A percentile compares a stretch with the other conserved stretches of the same genome.
Conservation (phyloP, 2,797 vertebrate species). For the Spatula versicolor region DNA sequence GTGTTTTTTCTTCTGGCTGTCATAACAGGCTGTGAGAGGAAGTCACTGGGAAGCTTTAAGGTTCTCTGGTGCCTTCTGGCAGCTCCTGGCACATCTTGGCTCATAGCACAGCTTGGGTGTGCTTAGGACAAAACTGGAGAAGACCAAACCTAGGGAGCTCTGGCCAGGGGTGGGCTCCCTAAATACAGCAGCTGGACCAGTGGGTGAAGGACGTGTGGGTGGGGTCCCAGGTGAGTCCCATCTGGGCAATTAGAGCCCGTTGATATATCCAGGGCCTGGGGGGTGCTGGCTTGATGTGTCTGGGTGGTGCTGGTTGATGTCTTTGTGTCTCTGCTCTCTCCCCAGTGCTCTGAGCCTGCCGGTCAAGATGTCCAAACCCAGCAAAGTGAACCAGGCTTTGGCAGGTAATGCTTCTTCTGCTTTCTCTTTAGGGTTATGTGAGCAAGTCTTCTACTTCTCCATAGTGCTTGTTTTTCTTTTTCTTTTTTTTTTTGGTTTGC, state of each 20-base stretch:
- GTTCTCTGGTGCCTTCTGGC: accelerated
- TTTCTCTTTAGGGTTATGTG: accelerated
- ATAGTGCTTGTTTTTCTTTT: neutral
- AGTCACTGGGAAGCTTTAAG: neutral
- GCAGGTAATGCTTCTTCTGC: constrained; percentile 69
- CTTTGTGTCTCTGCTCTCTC: neutral
- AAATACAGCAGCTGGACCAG: neutral
- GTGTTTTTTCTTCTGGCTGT: neutral
- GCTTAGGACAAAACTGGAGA: accelerated
- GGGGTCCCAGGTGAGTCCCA: neutral
- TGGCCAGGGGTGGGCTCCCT: neutral
- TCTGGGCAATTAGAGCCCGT: neutral
- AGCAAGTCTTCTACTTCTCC: neutral
- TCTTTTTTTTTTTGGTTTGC: neutral
- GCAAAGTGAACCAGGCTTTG: constrained; percentile 78
- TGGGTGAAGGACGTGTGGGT: neutral
- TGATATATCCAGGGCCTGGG: neutral
- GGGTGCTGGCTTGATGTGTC: neutral
- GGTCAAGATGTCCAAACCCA: constrained; percentile 71
- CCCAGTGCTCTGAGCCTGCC: constrained; percentile 47
- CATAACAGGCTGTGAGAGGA: neutral
- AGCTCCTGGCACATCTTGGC: neutral
- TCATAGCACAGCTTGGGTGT: accelerated
- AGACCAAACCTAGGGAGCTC: neutral
- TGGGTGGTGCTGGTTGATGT: neutral